Evolutionary conservation across 1,140 invertebrate species (phyloP).

Genomic region (Magallana angulata): DNA sequence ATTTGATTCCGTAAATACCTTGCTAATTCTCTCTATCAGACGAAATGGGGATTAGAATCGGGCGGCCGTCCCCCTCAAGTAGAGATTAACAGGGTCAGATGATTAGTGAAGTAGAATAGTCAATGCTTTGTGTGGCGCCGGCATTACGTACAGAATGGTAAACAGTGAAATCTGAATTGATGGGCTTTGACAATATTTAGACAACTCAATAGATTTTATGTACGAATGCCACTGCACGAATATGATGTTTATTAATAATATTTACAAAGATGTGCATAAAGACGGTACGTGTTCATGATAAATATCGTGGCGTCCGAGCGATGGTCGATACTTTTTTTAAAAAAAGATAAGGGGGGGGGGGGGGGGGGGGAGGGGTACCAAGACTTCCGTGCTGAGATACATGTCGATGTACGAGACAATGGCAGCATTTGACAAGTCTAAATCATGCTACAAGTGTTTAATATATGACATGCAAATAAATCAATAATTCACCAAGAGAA

Average conservation of each 20-base stretch:
- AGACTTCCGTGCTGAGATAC: no score
- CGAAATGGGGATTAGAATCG: neutral
- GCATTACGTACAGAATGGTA: neutral
- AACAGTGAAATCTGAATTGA: neutral
- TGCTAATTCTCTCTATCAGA: slow-evolving; percentile 1
- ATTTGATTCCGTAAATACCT: slow-evolving; percentile 14
- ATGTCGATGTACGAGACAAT: no score
- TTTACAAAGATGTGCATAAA: neutral
- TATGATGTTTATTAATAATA: neutral
- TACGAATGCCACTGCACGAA: neutral
- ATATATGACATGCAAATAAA: no score
- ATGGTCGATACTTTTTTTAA: no score
- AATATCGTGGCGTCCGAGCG: no score
- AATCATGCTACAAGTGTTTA: no score
- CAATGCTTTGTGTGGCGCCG: neutral
- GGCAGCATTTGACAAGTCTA: no score
- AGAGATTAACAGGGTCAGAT: slow-evolving; percentile 6
- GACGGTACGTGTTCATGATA: neutral
- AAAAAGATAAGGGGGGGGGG: no score
- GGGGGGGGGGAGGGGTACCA: neutral
- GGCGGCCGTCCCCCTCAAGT: neutral
- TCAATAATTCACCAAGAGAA: no score
- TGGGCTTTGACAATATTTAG: slow-evolving; percentile 19
- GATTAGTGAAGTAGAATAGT: slow-evolving; percentile 15
- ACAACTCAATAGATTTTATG: neutral